These are phyloP conservation scores for Oreohelix idahoensis DNA, from an alignment of 1,140 invertebrate species.

Conservation along the genomic window DNA sequence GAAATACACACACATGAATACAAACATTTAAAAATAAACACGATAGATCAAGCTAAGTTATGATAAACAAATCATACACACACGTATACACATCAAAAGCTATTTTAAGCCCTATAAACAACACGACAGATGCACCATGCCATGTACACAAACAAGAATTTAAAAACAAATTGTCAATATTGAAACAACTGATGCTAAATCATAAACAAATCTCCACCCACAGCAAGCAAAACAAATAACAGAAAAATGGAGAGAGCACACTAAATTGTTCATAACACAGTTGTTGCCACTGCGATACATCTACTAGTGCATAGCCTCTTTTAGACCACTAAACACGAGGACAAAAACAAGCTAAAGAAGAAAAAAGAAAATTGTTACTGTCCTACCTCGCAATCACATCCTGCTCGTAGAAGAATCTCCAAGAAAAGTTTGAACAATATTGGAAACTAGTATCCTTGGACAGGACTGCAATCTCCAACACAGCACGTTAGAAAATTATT, in stretches of 20 bases:
- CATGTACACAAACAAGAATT: too few relatives aligned
- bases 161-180: neutral
- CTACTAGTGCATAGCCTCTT: neutral
- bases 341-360: neutral
- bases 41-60: too few relatives aligned
- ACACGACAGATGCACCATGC: too few relatives aligned
- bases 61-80: too few relatives aligned
- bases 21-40: too few relatives aligned
- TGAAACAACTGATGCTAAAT: neutral
- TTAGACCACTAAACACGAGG: too few relatives aligned
- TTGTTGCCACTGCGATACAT: neutral
- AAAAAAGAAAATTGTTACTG: neutral
- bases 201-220: neutral
- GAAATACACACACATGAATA: too few relatives aligned
- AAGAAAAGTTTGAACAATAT: neutral
- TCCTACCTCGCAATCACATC: neutral
- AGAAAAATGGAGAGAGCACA: neutral
- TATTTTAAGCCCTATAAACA: too few relatives aligned
- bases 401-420: neutral
- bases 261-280: neutral
- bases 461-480: neutral
- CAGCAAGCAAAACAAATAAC: too few relatives aligned
- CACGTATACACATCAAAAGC: too few relatives aligned
- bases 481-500: constrained; percentile 38
- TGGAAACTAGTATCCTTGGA: neutral